phyloP scores from a whole-genome alignment of 2,113 vertebrate species.

The Dolichotis patagonum region DNA sequence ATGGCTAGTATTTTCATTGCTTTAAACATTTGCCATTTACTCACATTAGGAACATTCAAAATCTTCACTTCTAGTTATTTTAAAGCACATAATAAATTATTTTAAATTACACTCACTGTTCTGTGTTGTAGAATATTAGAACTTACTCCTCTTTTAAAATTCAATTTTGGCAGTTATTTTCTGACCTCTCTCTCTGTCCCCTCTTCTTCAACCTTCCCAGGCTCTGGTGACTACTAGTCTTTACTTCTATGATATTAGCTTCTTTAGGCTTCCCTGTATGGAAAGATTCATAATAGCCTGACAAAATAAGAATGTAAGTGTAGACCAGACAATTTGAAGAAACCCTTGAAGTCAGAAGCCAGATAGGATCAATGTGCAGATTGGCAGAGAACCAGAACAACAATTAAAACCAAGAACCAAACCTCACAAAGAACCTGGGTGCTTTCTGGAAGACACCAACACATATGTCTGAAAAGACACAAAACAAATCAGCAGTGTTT shows the following conservation, averaged over 20 bases:
- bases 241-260: background rate
- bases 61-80: no score
- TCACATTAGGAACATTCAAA: background rate
- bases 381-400: constrained; percentile 4
- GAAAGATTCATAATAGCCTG: constrained; percentile 5
- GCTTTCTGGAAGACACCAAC: background rate
- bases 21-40: background rate
- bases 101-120: background rate
- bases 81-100: background rate
- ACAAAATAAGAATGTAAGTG: background rate
- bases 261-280: background rate
- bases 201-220: background rate
- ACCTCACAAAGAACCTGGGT: background rate
- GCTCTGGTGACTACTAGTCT: background rate
- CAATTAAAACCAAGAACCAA: background rate
- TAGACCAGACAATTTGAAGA: background rate
- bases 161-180: background rate
- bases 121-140: background rate
- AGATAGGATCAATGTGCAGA: background rate
- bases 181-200: background rate
- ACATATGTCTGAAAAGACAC: background rate
- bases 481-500: background rate
- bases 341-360: background rate
- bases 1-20: background rate
- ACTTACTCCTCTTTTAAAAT: background rate